Percentiles rank a stretch among this genome's conserved stretches.
These are phyloP conservation scores for Aphis gossypii DNA, from an alignment of 1,140 invertebrate genomes.

Conservation along the genomic window DNA sequence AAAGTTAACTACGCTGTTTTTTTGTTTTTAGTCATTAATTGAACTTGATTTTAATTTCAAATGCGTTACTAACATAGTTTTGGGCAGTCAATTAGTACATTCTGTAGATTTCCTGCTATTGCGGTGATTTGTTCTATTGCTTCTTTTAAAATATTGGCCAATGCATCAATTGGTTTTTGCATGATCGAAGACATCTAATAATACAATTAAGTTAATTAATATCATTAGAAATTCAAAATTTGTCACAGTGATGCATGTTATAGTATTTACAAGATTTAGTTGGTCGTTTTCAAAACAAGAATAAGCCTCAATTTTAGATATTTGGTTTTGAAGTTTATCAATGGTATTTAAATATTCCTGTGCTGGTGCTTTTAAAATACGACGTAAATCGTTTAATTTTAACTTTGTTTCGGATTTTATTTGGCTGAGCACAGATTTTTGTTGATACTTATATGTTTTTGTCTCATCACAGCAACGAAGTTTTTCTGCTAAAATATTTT, in stretches of 20 bases:
- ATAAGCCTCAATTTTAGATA: constrained; percentile 9
- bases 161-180: neutral
- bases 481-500: neutral
- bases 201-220: neutral
- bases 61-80: neutral
- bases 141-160: neutral
- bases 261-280: neutral
- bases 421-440: neutral
- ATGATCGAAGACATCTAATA: constrained; percentile 16
- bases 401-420: constrained; percentile 2
- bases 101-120: neutral
- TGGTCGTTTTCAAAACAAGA: neutral
- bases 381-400: neutral
- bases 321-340: neutral
- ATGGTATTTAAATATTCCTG: neutral
- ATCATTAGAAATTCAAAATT: neutral
- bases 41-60: neutral
- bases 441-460: constrained; percentile 18
- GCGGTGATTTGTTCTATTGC: neutral
- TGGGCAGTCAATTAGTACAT: neutral
- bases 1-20: neutral
- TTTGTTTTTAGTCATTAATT: neutral
- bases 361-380: constrained; percentile 1
- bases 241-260: neutral
- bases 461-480: neutral